Evolutionary conservation across 2,888 invertebrate species (phyloP).

Genomic region (Hartigia nigra): DNA sequence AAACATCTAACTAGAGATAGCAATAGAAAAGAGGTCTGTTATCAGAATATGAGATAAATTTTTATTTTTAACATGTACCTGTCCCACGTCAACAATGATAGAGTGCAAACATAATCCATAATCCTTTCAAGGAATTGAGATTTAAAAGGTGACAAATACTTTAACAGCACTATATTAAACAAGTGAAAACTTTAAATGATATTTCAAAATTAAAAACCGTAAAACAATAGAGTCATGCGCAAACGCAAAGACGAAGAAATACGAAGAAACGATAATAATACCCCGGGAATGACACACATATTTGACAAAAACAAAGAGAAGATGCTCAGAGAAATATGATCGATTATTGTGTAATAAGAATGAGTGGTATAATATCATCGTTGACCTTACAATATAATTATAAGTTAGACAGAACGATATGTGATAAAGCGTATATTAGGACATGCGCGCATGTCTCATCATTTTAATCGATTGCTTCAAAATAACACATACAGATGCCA

Average conservation of each 20-base stretch:
- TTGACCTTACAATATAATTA: not conserved
- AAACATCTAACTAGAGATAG: not conserved
- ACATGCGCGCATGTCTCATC: not conserved
- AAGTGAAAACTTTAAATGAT: not conserved
- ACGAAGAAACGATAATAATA: not conserved
- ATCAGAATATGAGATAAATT: not conserved
- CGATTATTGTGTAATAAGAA: not conserved
- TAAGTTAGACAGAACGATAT: not conserved
- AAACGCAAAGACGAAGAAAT: not conserved
- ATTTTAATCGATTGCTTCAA: not conserved
- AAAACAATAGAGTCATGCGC: not conserved
- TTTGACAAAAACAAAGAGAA: not conserved
- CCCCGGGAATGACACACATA: not conserved
- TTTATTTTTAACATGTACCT: not conserved
- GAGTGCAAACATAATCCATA: not conserved
- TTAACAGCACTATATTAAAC: not conserved
- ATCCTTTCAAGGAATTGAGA: not conserved
- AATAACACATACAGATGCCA: not conserved
- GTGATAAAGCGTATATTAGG: not conserved
- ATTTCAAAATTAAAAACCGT: not conserved
- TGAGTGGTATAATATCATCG: not conserved
- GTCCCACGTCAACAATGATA: not conserved
- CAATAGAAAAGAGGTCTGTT: not conserved
- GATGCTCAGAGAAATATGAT: not conserved
- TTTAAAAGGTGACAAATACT: not conserved